Percentiles rank a stretch among this genome's conserved stretches.
Evolutionary conservation across 2,888 invertebrate genomes (phyloP).

Genomic region (Lasius platythorax): DNA sequence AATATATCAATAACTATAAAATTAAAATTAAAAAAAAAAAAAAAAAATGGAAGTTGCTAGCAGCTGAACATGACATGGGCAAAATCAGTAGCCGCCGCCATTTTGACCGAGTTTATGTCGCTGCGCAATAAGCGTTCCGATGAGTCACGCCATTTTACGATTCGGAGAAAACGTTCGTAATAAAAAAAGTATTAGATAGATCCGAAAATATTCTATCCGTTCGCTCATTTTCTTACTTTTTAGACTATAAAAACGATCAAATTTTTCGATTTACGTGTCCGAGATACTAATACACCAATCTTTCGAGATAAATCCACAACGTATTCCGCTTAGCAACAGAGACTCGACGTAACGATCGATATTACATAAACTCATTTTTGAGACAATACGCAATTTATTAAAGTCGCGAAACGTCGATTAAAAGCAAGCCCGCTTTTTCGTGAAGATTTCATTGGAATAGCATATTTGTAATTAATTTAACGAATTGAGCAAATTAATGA

Average conservation of each 20-base stretch:
- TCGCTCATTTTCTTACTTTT: not conserved
- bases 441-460: not conserved
- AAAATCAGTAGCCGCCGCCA: slow-evolving; percentile 65
- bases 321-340: slow-evolving; percentile 33
- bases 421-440: not conserved
- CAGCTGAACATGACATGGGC: slow-evolving; percentile 18
- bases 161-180: not conserved
- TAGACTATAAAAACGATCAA: not conserved
- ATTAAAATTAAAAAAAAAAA: too few relatives aligned
- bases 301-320: not conserved
- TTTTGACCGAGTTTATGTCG: slow-evolving; percentile 54
- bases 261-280: not conserved
- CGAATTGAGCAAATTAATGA: not conserved
- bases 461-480: not conserved
- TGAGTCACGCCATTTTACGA: slow-evolving; percentile 19
- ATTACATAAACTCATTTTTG: not conserved
- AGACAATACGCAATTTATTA: not conserved
- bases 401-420: not conserved
- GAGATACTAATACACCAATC: not conserved
- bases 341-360: slow-evolving; percentile 11
- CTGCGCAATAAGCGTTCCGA: slow-evolving; percentile 38
- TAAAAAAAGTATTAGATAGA: not conserved
- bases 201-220: not conserved
- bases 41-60: not conserved
- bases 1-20: not conserved